Evolutionary conservation across 2,797 vertebrate species (phyloP).

Genomic region (Tokudaia muenninki): DNA sequence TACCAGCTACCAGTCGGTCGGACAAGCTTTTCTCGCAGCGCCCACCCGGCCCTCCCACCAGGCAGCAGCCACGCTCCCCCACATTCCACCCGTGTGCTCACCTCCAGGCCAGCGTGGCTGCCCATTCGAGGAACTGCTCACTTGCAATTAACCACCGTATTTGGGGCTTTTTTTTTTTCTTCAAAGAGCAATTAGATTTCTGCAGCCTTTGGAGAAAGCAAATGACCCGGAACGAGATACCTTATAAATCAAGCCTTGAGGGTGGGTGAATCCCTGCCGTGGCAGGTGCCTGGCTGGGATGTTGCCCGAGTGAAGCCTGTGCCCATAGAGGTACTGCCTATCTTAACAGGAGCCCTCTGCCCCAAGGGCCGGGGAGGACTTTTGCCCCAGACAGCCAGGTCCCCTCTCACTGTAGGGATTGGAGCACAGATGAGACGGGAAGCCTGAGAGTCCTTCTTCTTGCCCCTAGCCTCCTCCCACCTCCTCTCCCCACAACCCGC

Average conservation of each 20-base stretch:
- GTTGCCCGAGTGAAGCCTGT: too few relatives aligned
- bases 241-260: conserved; percentile 81
- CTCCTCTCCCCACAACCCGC: not conserved
- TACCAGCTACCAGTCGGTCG: conserved; percentile 85
- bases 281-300: not conserved
- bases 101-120: not conserved
- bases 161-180: conserved; percentile 47
- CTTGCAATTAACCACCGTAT: conserved; percentile 76
- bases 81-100: conserved; percentile 23
- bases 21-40: conserved; percentile 83
- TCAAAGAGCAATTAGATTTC: conserved; percentile 85
- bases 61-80: not conserved
- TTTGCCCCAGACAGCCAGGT: not conserved
- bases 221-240: conserved; percentile 81
- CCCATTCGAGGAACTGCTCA: conserved; percentile 69
- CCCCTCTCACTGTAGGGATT: too few relatives aligned
- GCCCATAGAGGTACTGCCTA: not conserved
- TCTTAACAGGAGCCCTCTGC: not conserved
- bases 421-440: not conserved
- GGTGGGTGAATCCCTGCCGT: fast-evolving
- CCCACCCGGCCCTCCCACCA: not conserved
- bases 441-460: not conserved
- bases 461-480: not conserved
- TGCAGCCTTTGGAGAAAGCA: conserved; percentile 81
- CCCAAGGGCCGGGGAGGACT: not conserved